Evolutionary conservation across 2,888 invertebrate genomes (phyloP).

Genomic region (Catocala fraxini): DNA sequence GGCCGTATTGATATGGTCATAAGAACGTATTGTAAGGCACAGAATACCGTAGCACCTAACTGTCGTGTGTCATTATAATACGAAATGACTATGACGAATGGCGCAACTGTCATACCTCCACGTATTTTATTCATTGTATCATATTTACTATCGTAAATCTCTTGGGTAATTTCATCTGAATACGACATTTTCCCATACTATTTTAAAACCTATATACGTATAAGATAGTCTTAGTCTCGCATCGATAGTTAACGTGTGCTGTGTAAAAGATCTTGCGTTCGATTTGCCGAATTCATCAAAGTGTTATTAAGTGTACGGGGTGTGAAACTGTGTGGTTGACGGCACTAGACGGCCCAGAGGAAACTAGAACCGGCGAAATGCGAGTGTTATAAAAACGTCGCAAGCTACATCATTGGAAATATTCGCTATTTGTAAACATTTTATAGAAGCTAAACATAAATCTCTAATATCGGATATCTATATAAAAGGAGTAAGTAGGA

Average conservation of each 20-base stretch:
- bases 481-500: too few species aligned
- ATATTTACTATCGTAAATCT: constrained; percentile 15
- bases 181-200: constrained; percentile 7
- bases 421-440: too few species aligned
- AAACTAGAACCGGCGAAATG: too few species aligned
- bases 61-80: constrained; percentile 41
- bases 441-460: too few species aligned
- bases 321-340: too few species aligned
- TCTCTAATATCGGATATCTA: too few species aligned
- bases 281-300: too few species aligned
- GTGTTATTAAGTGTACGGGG: too few species aligned
- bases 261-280: too few species aligned
- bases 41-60: constrained; percentile 18
- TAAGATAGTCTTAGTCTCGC: background rate
- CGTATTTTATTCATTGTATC: constrained; percentile 37
- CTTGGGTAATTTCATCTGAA: constrained; percentile 7
- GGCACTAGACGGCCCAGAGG: too few species aligned
- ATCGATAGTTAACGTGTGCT: background rate
- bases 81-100: constrained; percentile 35
- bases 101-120: constrained; percentile 32
- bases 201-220: background rate
- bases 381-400: too few species aligned
- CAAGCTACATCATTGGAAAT: too few species aligned
- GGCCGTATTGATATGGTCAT: constrained; percentile 1
- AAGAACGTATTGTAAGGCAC: background rate